Evolutionary conservation across 2,888 invertebrate species (phyloP).

Genomic region (Rosalia funebris): DNA sequence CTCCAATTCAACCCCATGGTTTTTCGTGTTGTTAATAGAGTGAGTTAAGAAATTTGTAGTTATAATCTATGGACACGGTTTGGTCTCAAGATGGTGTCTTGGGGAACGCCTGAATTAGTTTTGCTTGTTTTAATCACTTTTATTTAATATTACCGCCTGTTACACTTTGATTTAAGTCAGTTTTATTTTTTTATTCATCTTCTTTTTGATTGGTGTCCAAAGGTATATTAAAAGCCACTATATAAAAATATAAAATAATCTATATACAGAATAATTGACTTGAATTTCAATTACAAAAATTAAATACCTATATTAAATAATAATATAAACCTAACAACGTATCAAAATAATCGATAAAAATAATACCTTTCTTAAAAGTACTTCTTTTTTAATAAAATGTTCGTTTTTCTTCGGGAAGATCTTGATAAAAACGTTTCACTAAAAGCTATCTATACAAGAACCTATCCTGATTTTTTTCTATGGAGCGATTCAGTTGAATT

Average conservation of each 20-base stretch:
- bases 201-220: no score
- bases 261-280: conserved; percentile 16
- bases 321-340: conserved; percentile 9
- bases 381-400: neutral
- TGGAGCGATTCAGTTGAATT: conserved; percentile 28
- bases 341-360: neutral
- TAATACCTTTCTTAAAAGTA: neutral
- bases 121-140: no score
- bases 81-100: no score
- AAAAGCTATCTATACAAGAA: no score
- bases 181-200: no score
- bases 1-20: no score
- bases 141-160: no score
- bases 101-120: no score
- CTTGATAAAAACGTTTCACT: conserved; percentile 5
- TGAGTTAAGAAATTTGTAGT: no score
- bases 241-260: conserved; percentile 2
- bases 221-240: conserved; percentile 18
- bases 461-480: neutral
- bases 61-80: no score
- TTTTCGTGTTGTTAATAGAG: no score
- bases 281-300: conserved; percentile 4
- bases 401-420: conserved; percentile 18
- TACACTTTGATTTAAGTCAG: no score
- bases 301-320: conserved; percentile 13